phyloP scores from a whole-genome alignment of 2,888 invertebrate species.

The Drosophila infuscata region DNA sequence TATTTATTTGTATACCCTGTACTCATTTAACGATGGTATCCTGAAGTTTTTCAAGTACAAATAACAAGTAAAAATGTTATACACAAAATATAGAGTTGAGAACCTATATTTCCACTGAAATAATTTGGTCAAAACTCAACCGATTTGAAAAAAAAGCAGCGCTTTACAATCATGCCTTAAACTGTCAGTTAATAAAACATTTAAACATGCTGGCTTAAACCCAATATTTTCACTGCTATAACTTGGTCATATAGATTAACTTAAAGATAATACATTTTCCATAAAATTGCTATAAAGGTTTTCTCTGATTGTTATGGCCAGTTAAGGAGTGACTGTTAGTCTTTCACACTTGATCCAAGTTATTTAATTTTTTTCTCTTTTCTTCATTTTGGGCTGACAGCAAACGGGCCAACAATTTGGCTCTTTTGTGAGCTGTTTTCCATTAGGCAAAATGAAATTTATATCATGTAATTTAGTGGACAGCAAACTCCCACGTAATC shows the following conservation, averaged over 20 bases:
- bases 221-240: neutral
- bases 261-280: neutral
- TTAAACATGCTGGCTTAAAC: neutral
- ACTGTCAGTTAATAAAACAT: neutral
- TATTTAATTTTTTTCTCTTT: neutral
- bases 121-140: neutral
- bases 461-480: slow-evolving; percentile 69
- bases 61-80: too few species aligned
- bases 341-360: neutral
- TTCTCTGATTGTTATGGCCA: neutral
- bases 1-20: slow-evolving; percentile 13
- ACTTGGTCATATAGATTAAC: neutral
- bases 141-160: too few species aligned
- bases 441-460: slow-evolving; percentile 66
- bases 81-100: too few species aligned
- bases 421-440: slow-evolving; percentile 46
- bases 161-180: neutral
- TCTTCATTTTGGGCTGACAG: slow-evolving; percentile 8
- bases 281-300: neutral
- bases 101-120: neutral
- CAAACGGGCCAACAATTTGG: slow-evolving; percentile 22
- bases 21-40: fast-evolving
- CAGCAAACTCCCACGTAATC: slow-evolving; percentile 47
- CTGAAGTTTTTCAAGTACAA: neutral
- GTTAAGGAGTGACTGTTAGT: neutral